These are phyloP conservation scores for Sciaenops ocellatus DNA, from an alignment of 2,797 vertebrate genomes.

Conservation along the genomic window DNA sequence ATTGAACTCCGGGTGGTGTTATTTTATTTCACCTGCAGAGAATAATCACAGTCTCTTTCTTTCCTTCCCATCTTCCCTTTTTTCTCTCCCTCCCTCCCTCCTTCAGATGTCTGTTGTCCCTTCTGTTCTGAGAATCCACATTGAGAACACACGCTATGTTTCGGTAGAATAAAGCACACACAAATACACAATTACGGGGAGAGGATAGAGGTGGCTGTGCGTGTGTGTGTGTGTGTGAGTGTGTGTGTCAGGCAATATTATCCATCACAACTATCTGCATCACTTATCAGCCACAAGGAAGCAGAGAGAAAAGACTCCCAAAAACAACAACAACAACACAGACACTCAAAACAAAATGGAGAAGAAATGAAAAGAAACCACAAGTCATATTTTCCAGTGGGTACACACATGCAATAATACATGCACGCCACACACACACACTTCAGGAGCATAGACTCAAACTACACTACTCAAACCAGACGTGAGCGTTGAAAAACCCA, in stretches of 20 bases:
- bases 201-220: slow-evolving; percentile 27
- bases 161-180: slow-evolving; percentile 47
- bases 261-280: slow-evolving; percentile 76
- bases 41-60: slow-evolving; percentile 62
- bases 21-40: slow-evolving; percentile 65
- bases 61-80: slow-evolving; percentile 31
- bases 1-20: slow-evolving; percentile 48
- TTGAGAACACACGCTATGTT: slow-evolving; percentile 47
- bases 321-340: slow-evolving; percentile 40
- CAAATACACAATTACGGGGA: slow-evolving; percentile 15
- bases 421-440: slow-evolving; percentile 4
- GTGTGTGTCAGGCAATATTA: slow-evolving; percentile 51
- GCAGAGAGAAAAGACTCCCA: slow-evolving; percentile 45
- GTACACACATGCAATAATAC: slow-evolving; percentile 29
- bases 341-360: slow-evolving; percentile 66
- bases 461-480: slow-evolving; percentile 37
- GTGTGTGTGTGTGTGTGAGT: slow-evolving; percentile 22
- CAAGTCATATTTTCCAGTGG: slow-evolving; percentile 60
- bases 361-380: slow-evolving; percentile 68
- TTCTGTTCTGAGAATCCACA: slow-evolving; percentile 64
- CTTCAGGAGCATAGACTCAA: slow-evolving; percentile 21
- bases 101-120: slow-evolving; percentile 44
- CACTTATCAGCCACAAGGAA: slow-evolving; percentile 69
- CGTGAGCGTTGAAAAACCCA: slow-evolving; percentile 36
- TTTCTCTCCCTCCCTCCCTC: slow-evolving; percentile 12